Base-by-base conservation (phyloP, 2,888 invertebrate genomes). In the Sesia bembeciformis region DNA sequence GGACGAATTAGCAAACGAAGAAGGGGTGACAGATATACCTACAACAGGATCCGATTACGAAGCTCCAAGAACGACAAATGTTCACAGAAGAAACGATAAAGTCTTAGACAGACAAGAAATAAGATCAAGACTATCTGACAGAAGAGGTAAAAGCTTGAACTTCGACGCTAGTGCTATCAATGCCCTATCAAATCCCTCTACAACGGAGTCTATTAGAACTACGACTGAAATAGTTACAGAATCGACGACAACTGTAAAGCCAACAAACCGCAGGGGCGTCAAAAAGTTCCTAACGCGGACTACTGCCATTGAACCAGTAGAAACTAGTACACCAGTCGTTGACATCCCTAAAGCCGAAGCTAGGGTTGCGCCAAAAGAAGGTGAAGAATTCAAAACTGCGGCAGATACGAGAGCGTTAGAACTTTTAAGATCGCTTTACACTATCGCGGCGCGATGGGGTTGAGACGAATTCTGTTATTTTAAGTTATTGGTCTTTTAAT, bases 401-500 rank as follows among this genome's bases (percentile, higher is more conserved):
- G 93, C 96, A 7, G 96, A 96, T 69, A 92, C 93, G 39, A 91
- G 96, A 76, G 96, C 96, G 7, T 84, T 96, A 66, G 95, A 96
- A 81, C 86, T 96, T 64, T 91, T 96, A 72, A 93, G 95, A 83
- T 95, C 96, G 60, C 88, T 96, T 56, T 96, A 96, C 81, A 93
- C 94, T 60, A 93, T 96, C 75, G 96, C 96, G 56, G 94, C 96
- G 38, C 93, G 93, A 84, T 96, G 95, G 92, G 95, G 95, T 66
- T 90, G 50, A 50, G 38, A 39, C 23, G 38, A 50, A 46, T 46
- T 39, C 23, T 50, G 38, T 3, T 38, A 39, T 5, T 50, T 55
- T 59, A 56, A 59, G 57, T 66, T 54, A 53, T 68, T 67, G 65
- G 68, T 62, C 62, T 61, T 63, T 58, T 64, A 50, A 64, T 70